These are phyloP conservation scores for Drosophila sp. DNA, from an alignment of 1,140 invertebrate species.

Conservation along the genomic window DNA sequence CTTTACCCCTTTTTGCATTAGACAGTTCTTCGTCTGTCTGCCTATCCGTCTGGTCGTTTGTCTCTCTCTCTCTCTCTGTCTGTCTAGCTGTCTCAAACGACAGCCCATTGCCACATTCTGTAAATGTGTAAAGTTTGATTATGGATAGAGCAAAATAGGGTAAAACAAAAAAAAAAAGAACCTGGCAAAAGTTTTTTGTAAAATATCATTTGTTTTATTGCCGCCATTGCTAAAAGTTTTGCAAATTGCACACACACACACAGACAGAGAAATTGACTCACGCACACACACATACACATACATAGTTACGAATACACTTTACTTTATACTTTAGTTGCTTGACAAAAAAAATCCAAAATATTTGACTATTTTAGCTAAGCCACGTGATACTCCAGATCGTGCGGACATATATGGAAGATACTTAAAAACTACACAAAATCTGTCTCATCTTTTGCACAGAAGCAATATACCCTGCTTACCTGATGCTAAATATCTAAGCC, in stretches of 20 bases:
- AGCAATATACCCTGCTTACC: too few relatives aligned
- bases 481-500: slow-evolving; percentile 40
- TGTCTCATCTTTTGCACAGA: too few relatives aligned
- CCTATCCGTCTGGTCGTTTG: background rate
- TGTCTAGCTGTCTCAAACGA: slow-evolving; percentile 14
- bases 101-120: slow-evolving; percentile 56
- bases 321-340: slow-evolving; percentile 12
- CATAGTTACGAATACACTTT: slow-evolving; percentile 15
- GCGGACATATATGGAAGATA: too few relatives aligned
- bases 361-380: too few relatives aligned
- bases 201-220: slow-evolving; percentile 78
- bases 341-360: background rate
- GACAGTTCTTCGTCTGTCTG: background rate
- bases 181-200: slow-evolving; percentile 66
- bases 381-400: too few relatives aligned
- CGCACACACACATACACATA: slow-evolving; percentile 12
- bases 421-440: too few relatives aligned
- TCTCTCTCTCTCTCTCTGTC: background rate
- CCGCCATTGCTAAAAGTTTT: slow-evolving; percentile 59
- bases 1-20: background rate
- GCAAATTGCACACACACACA: slow-evolving; percentile 60
- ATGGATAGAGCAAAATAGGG: slow-evolving; percentile 32
- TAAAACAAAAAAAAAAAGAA: slow-evolving; percentile 20
- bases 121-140: slow-evolving; percentile 76
- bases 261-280: slow-evolving; percentile 21